Percentiles rank a stretch among this genome's conserved stretches.
These are phyloP conservation scores for Sminthurides bifidus DNA, from an alignment of 1,140 invertebrate genomes.

Conservation along the genomic window DNA sequence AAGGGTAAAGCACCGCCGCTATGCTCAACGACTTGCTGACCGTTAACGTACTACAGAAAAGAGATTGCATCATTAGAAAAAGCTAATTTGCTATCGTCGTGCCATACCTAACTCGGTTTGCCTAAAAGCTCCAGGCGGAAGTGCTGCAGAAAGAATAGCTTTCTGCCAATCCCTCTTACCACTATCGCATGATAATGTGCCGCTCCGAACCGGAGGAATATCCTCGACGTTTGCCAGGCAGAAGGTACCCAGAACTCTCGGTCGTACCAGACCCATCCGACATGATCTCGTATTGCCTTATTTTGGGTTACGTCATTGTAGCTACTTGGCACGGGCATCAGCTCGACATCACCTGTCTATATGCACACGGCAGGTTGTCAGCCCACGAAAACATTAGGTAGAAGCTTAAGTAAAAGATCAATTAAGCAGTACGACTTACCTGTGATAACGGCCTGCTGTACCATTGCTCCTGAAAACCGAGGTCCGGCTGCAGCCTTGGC, in stretches of 20 bases:
- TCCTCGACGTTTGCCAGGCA: slow-evolving; percentile 52
- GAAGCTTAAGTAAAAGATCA: neutral
- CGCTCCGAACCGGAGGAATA: slow-evolving; percentile 76
- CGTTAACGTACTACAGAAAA: slow-evolving; percentile 65
- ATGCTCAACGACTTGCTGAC: slow-evolving; percentile 60
- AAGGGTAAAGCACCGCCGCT: slow-evolving; percentile 78
- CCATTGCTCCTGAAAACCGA: slow-evolving; percentile 43
- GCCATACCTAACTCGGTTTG: neutral
- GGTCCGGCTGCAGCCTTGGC: slow-evolving; percentile 35
- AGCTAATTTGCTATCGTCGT: neutral
- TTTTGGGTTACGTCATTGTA: slow-evolving; percentile 92
- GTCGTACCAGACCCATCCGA: slow-evolving; percentile 87
- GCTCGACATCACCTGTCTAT: slow-evolving; percentile 39
- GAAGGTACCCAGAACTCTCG: too few species aligned
- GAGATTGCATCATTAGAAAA: neutral
- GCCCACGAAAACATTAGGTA: too few species aligned
- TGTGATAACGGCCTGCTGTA: slow-evolving; percentile 33
- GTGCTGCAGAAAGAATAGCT: neutral
- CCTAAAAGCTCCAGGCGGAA: too few species aligned
- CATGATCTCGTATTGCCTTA: slow-evolving; percentile 65
- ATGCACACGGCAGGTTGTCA: neutral
- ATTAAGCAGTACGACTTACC: slow-evolving; percentile 1
- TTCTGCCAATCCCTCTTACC: slow-evolving; percentile 48
- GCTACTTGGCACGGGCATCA: slow-evolving; percentile 90
- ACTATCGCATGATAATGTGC: slow-evolving; percentile 78